Evolutionary conservation across 2,888 invertebrate genomes (phyloP), one percentile per base, ranked within the genome.

Genomic region (Suillia variegata): DNA sequence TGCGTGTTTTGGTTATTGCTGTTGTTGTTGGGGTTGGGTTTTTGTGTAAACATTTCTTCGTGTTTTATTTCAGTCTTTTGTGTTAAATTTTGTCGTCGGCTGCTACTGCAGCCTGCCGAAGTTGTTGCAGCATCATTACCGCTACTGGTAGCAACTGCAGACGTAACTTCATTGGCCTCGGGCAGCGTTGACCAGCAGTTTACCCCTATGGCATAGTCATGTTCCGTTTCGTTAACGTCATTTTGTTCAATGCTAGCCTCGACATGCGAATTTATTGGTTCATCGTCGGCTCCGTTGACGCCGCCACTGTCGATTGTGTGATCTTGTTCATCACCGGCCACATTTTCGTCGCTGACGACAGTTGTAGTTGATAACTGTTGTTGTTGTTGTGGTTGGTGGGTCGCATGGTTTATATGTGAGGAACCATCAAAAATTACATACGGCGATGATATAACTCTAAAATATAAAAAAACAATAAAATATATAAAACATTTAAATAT

Each of bases 31-130:
- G 20, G 17, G n/a, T 48, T 48, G n/a, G n/a, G n/a, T n/a, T n/a
- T n/a, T n/a, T n/a, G n/a, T 10, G 8, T 48, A 15, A 48, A 62
- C 65, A 61, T 63, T 47, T 63, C 62, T 56, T 65, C 62, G 54
- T 61, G 61, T 49, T 65, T 63, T 53, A 59, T 57, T 65, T 67
- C 63, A 67, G 67, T 67, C 67, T 67, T 67, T 52, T 47, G 4
- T 33, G n/a, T 18, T 52, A 2, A 17, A 6, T 12, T 26, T n/a
- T n/a, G 5, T n/a, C n/a, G 31, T 4, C 49, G 13, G 12, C n/a
- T 49, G 22, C 12, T 51, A 20, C 26, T 17, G n/a, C n/a, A 15
- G 51, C 6, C 4, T 4, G 5, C n/a, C 38, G 38, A n/a, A 13
- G 15, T 4, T 8, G 4, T 6, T 38, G 38, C n/a, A n/a, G n/a